Conservation (phyloP, 2,113 vertebrate species). For the Brachypodius melanocephalos region DNA sequence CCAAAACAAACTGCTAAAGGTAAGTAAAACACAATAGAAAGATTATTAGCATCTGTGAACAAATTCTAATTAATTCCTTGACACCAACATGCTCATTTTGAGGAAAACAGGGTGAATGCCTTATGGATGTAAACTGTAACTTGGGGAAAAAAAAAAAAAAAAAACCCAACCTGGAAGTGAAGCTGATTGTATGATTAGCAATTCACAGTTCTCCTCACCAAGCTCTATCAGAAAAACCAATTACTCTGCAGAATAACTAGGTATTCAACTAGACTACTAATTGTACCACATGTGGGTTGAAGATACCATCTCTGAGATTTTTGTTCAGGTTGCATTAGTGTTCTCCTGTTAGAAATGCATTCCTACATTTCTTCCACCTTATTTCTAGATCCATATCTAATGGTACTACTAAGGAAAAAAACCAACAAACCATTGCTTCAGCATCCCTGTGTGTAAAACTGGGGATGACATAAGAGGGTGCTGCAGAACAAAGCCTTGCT, state of each 20-base stretch:
- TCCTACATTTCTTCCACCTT: slow-evolving; percentile 4
- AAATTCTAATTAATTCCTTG: background rate
- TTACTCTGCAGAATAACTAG: background rate
- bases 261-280: background rate
- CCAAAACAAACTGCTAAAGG: background rate
- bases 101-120: background rate
- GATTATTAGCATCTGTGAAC: background rate
- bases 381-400: slow-evolving; percentile 19
- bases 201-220: background rate
- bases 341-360: background rate
- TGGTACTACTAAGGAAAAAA: background rate
- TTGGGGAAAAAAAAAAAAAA: background rate
- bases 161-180: background rate
- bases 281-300: background rate
- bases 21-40: background rate
- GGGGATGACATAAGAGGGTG: background rate
- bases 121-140: background rate
- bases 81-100: background rate
- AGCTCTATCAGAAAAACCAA: background rate
- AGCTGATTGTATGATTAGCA: background rate
- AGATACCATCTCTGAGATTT: slow-evolving; percentile 15
- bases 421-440: background rate
- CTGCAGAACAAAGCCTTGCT: background rate
- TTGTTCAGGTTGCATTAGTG: background rate
- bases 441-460: background rate